A percentile compares a stretch with the other conserved stretches of the same genome.
These are phyloP conservation scores for Carcharodon carcharias DNA, from an alignment of 2,797 vertebrate genomes.

Conservation along the genomic window DNA sequence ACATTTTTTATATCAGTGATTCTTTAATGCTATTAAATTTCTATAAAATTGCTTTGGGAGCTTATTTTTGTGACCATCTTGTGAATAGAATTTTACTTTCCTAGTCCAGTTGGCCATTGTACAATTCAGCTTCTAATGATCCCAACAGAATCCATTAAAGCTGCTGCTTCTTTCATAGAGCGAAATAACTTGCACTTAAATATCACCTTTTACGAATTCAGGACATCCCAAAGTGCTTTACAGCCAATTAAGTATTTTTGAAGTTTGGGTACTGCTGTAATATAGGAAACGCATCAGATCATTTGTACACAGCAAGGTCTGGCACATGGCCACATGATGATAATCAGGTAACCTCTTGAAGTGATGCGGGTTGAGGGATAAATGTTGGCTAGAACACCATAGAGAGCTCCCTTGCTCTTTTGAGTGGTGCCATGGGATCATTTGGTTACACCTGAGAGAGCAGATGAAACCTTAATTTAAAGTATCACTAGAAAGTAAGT, in stretches of 20 bases:
- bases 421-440: not conserved
- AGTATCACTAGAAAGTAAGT: not conserved
- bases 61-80: not conserved
- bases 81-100: not conserved
- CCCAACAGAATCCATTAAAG: not conserved
- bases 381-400: not conserved
- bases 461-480: not conserved
- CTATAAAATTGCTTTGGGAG: not conserved
- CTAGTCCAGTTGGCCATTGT: not conserved
- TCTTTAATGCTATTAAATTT: not conserved
- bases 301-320: no score
- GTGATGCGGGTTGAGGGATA: not conserved
- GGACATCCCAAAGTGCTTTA: not conserved
- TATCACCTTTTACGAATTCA: not conserved
- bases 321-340: not conserved
- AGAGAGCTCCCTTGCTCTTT: not conserved
- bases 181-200: not conserved
- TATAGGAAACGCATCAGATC: not conserved
- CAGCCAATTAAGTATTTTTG: not conserved
- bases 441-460: not conserved
- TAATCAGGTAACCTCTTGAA: not conserved
- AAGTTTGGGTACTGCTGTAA: not conserved
- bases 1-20: not conserved
- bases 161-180: not conserved
- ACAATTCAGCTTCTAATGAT: not conserved